A percentile compares a stretch with the other conserved stretches of the same genome.
Evolutionary conservation across 2,888 invertebrate species (phyloP).

Genomic region (Brachynemurus nebulosus): DNA sequence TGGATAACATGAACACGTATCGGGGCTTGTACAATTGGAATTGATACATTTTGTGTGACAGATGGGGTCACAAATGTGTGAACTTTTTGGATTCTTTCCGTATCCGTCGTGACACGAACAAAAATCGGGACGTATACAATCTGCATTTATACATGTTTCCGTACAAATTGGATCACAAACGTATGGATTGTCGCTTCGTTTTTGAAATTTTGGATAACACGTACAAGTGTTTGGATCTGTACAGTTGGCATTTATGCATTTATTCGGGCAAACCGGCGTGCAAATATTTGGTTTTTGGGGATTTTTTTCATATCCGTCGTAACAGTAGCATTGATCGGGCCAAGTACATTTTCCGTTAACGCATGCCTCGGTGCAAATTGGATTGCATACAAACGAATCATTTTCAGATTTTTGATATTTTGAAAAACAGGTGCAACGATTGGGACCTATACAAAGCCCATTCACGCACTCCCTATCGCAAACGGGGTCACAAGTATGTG

Average conservation of each 20-base stretch:
- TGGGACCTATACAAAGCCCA: conserved; percentile 15
- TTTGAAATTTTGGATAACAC: conserved; percentile 9
- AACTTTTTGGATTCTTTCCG: conserved; percentile 9
- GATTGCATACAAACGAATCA: conserved; percentile 19
- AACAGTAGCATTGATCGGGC: conserved; percentile 27
- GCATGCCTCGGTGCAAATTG: conserved; percentile 23
- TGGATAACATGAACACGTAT: conserved; percentile 26
- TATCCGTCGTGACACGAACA: conserved; percentile 24
- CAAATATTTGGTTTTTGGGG: neutral
- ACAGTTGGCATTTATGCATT: conserved; percentile 16
- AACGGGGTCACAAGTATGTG: conserved; percentile 9
- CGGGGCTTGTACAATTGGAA: conserved; percentile 34
- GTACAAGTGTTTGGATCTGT: conserved; percentile 14
- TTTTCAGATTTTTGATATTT: conserved; percentile 1
- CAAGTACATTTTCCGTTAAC: conserved; percentile 38
- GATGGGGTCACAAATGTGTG: conserved; percentile 19
- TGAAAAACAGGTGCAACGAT: conserved; percentile 13
- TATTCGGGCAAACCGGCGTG: conserved; percentile 7
- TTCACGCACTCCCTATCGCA: neutral
- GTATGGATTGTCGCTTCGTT: conserved; percentile 11
- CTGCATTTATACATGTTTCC: conserved; percentile 30
- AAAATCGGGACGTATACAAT: conserved; percentile 31
- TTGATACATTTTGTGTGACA: conserved; percentile 28
- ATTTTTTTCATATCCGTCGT: conserved; percentile 19
- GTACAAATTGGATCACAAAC: conserved; percentile 22